phyloP scores from a whole-genome alignment of 2,113 vertebrate species.

The Salvelinus fontinalis region DNA sequence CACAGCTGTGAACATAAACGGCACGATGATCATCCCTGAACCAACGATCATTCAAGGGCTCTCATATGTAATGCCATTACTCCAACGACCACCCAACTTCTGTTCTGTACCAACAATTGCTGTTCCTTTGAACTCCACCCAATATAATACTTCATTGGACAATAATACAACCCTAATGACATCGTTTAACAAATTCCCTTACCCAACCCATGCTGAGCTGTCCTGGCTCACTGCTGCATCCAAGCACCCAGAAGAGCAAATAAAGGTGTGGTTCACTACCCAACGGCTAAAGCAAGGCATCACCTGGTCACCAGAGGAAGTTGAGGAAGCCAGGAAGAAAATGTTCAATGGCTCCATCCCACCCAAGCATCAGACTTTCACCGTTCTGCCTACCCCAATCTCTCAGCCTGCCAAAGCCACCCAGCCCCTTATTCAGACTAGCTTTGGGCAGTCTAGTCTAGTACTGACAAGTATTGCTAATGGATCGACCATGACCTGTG shows the following conservation, averaged over 20 bases:
- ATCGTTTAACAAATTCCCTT: slow-evolving; percentile 95
- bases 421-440: slow-evolving; percentile 79
- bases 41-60: slow-evolving; percentile 79
- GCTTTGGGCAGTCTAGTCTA: slow-evolving; percentile 42
- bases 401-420: slow-evolving; percentile 75
- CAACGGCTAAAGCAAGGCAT: slow-evolving; percentile 96
- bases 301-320: slow-evolving; percentile 98
- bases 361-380: slow-evolving; percentile 83
- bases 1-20: slow-evolving; percentile 79
- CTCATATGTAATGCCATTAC: slow-evolving; percentile 88
- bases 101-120: slow-evolving; percentile 92
- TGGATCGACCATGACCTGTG: slow-evolving; percentile 48
- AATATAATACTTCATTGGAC: slow-evolving; percentile 93
- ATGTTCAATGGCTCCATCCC: slow-evolving; percentile 97
- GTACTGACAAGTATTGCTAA: slow-evolving; percentile 19
- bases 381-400: slow-evolving; percentile 74
- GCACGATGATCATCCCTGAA: slow-evolving; percentile 79
- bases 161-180: slow-evolving; percentile 89
- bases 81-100: slow-evolving; percentile 94
- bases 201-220: slow-evolving; percentile 92
- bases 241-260: slow-evolving; percentile 93
- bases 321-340: slow-evolving; percentile 96
- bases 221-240: slow-evolving; percentile 94
- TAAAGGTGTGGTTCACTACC: slow-evolving; percentile 95
- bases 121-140: slow-evolving; percentile 91